These are phyloP conservation scores for Tragelaphus imberbis DNA, from an alignment of 2,113 vertebrate species.

Conservation along the genomic window DNA sequence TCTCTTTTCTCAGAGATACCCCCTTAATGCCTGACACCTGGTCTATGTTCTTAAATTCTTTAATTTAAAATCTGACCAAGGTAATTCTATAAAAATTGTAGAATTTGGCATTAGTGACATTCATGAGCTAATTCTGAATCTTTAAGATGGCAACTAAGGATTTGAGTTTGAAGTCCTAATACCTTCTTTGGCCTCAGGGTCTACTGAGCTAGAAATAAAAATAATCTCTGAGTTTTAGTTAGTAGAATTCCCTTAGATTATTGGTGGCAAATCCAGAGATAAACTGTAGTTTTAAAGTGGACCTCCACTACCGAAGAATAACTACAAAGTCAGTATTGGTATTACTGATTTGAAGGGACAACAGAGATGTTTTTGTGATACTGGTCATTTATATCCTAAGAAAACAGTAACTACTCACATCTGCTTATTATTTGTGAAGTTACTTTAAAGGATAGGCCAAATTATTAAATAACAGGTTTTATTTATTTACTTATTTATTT, in stretches of 20 bases:
- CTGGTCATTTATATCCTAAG: background rate
- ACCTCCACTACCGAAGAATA: background rate
- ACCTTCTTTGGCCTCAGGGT: constrained; percentile 8
- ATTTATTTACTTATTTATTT: constrained; percentile 59
- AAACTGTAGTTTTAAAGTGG: background rate
- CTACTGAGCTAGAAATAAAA: constrained; percentile 49
- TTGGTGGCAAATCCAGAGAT: background rate
- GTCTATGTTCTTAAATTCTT: background rate
- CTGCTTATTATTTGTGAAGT: constrained; percentile 24
- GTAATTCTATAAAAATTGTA: background rate
- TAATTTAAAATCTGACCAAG: background rate
- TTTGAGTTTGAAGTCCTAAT: constrained; percentile 29
- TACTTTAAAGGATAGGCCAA: constrained; percentile 4
- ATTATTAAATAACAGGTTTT: constrained; percentile 36
- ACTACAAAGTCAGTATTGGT: background rate
- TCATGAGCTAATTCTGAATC: background rate
- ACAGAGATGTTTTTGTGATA: background rate
- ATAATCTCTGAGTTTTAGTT: constrained; percentile 32
- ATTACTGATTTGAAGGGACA: background rate
- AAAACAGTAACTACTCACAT: background rate
- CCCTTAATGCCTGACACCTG: background rate
- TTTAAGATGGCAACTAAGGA: background rate
- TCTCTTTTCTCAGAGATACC: background rate
- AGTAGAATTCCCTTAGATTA: constrained; percentile 20
- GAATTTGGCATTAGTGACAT: background rate